Evolutionary conservation across 2,888 invertebrate genomes (phyloP), one percentile per base, ranked within the genome.

Genomic region (Syrphus vitripennis): DNA sequence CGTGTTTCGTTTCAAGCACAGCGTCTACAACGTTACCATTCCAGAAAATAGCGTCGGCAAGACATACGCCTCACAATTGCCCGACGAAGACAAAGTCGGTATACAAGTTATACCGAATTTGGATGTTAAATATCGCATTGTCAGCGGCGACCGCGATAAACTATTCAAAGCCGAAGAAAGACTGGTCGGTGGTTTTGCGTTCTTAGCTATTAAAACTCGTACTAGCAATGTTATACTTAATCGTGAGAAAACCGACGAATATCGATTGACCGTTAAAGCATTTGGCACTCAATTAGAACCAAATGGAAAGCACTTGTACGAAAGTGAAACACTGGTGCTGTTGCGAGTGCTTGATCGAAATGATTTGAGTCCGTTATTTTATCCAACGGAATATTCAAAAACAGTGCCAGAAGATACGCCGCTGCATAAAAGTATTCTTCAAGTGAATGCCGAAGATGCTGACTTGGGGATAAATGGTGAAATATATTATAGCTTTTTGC

Each of bases 381-480:
- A 97, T 91, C 97, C 97, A 26, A 96, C 95, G 63, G 96, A 96
- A 88, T 99, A 99, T 93, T 96, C 96, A 90, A 96, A 95, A 59
- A 95, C 95, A n/a, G 95, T 99, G 50, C 95, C 96, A 24, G 98
- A 98, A 92, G 98, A 98, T 92, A 95, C 96, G 80, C 95, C 97
- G 12, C 93, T 97, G 78, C 97, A 98, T 92, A 94, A 95, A 75
- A 97, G 96, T 91, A 94, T 98, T 79, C 93, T 96, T 42, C 95
- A 94, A 90, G 97, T 97, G 67, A 93, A 95, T 40, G 99, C 99
- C 0, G 98, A 98, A 90, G 99, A 99, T 93, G 98, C 99, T 4
- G 99, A 99, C 92, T 93, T 97, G 40, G 99, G 99, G 3, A 94
- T 97, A 89, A 99, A 99, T 92, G 98, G 98, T 0, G 98, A 99